Evolutionary conservation across 2,888 invertebrate species (phyloP).

Genomic region (Caenorhabditis auriculariae): DNA sequence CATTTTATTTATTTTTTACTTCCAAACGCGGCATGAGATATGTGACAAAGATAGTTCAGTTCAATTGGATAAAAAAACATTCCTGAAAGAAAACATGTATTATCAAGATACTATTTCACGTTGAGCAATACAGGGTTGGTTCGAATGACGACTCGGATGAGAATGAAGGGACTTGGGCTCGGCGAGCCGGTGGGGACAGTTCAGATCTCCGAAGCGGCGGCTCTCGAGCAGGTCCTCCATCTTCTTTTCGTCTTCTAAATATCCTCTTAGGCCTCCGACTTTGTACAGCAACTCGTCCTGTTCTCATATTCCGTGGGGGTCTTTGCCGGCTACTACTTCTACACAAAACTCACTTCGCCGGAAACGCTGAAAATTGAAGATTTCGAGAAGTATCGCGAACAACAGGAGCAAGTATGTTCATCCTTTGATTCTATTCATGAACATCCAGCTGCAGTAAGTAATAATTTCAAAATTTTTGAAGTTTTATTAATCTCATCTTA

Average conservation of each 20-base stretch:
- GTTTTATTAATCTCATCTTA: no score
- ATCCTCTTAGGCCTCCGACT: slow-evolving; percentile 53
- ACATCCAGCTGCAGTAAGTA: no score
- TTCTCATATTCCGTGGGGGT: slow-evolving; percentile 58
- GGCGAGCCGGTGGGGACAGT: slow-evolving; percentile 42
- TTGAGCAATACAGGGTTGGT: slow-evolving; percentile 50
- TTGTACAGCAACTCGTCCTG: slow-evolving; percentile 58
- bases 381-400: slow-evolving; percentile 31
- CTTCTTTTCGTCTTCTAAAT: background rate
- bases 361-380: slow-evolving; percentile 39
- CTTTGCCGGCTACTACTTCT: slow-evolving; percentile 54
- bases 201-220: slow-evolving; percentile 53
- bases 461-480: no score
- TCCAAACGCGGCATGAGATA: no score
- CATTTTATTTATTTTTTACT: no score
- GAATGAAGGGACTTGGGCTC: slow-evolving; percentile 58
- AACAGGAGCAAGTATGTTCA: slow-evolving; percentile 19
- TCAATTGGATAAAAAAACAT: no score
- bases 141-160: slow-evolving; percentile 49
- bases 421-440: no score
- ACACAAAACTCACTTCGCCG: slow-evolving; percentile 44
- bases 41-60: no score
- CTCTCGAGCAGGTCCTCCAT: slow-evolving; percentile 54
- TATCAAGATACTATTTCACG: no score
- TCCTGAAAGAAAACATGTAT: no score